A percentile compares a stretch with the other conserved stretches of the same genome.
These are phyloP conservation scores for Hydraecia micacea DNA, from an alignment of 2,888 invertebrate species.

Conservation along the genomic window DNA sequence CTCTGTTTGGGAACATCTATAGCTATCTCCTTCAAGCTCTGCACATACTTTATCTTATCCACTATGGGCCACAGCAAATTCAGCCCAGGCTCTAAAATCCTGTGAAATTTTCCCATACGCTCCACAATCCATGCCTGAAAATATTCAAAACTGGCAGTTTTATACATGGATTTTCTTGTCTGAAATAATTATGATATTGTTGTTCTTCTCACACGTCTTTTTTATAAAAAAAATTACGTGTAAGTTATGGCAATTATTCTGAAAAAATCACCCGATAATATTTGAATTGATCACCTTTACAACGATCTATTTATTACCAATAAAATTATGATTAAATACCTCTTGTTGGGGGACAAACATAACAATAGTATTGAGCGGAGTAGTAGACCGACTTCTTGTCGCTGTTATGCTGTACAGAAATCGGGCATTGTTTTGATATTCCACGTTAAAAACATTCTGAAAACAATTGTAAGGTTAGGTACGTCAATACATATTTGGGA, in stretches of 20 bases:
- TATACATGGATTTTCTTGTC: not conserved
- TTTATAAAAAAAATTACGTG: not conserved
- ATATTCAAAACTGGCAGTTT: not conserved
- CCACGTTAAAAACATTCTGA: conserved; percentile 83
- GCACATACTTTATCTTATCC: conserved; percentile 98
- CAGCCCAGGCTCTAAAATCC: conserved; percentile 98
- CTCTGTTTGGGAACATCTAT: conserved; percentile 99
- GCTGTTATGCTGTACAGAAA: conserved; percentile 81
- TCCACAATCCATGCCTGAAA: conserved; percentile 98
- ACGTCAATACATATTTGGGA: conserved; percentile 15
- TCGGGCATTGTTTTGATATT: conserved; percentile 84
- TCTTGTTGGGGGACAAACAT: conserved; percentile 99
- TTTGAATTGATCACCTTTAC: not conserved
- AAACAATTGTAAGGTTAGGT: conserved; percentile 76
- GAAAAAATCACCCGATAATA: not conserved
- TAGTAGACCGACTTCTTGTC: conserved; percentile 89
- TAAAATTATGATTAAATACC: conserved; percentile 85
- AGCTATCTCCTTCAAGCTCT: conserved; percentile 99
- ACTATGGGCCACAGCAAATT: conserved; percentile 97
- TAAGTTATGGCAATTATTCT: not conserved
- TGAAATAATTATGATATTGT: not conserved
- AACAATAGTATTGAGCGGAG: conserved; percentile 97
- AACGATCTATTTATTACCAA: not conserved
- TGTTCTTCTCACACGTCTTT: not conserved
- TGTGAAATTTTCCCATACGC: conserved; percentile 99